These are phyloP conservation scores for Sinocyclocheilus rhinocerous DNA, from an alignment of 2,113 vertebrate species.

Conservation along the genomic window DNA sequence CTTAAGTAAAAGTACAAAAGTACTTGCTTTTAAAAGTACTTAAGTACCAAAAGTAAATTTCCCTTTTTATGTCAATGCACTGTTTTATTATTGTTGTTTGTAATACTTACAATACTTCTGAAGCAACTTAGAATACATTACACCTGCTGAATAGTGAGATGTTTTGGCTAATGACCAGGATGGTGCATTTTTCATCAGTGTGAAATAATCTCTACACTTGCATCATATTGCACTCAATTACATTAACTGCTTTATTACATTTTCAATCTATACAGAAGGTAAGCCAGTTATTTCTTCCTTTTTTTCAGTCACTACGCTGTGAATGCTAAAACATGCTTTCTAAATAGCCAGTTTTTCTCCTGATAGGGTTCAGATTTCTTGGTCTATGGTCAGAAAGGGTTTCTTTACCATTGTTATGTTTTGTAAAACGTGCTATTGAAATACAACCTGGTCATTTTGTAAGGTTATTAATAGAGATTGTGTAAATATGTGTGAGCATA, in stretches of 20 bases:
- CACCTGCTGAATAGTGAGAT: no score
- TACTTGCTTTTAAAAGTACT: no score
- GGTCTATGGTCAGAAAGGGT: neutral
- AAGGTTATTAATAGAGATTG: neutral
- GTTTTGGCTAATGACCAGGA: neutral
- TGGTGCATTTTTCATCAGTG: constrained; percentile 12
- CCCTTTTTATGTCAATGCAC: no score
- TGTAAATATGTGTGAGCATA: constrained; percentile 15
- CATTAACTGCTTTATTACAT: neutral
- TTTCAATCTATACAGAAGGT: neutral
- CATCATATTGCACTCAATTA: neutral
- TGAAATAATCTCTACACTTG: neutral
- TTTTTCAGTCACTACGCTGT: neutral
- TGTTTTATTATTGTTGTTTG: no score
- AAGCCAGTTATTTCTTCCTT: neutral
- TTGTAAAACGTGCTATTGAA: neutral
- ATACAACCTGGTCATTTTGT: neutral
- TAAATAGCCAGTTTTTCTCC: neutral
- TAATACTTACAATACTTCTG: no score
- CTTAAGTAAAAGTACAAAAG: no score
- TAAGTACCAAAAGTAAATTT: no score
- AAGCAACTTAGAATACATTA: no score
- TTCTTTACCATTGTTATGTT: neutral
- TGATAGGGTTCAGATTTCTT: neutral
- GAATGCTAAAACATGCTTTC: neutral